Evolutionary conservation across 2,113 vertebrate genomes (phyloP).

Genomic region (Alexandromys fortis): DNA sequence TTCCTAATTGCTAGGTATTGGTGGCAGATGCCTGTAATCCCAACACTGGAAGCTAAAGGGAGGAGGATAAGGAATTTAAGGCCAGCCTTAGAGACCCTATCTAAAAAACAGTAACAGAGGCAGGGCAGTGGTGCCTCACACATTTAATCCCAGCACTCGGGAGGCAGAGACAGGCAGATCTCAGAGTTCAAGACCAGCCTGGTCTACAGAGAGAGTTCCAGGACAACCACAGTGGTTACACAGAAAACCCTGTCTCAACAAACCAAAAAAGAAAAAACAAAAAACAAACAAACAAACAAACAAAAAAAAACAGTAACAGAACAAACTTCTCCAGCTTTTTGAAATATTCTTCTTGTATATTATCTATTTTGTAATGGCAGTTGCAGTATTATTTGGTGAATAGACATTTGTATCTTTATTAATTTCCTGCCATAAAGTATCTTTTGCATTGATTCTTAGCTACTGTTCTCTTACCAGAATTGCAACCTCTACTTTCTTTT

Average conservation of each 20-base stretch:
- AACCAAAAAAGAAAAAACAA: background rate
- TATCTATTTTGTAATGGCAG: background rate
- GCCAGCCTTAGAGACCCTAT: background rate
- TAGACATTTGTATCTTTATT: background rate
- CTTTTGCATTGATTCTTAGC: background rate
- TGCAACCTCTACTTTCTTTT: background rate
- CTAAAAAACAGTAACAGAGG: too few relatives aligned
- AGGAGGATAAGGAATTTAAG: background rate
- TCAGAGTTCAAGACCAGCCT: too few relatives aligned
- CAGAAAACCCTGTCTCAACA: background rate
- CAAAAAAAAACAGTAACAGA: background rate
- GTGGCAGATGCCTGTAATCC: background rate
- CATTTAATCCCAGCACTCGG: background rate
- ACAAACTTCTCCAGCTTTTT: background rate
- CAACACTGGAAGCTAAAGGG: background rate
- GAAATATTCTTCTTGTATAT: background rate
- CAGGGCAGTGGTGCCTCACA: too few relatives aligned
- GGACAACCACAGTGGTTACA: background rate
- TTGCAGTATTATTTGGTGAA: background rate
- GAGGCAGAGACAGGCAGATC: background rate
- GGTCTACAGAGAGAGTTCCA: background rate
- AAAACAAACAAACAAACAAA: too few relatives aligned
- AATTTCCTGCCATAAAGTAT: background rate
- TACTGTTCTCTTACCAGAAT: background rate
- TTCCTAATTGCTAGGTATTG: background rate